Percentiles rank a stretch among this genome's conserved stretches.
Evolutionary conservation across 2,888 invertebrate genomes (phyloP).

Genomic region (Pollenia amentaria): DNA sequence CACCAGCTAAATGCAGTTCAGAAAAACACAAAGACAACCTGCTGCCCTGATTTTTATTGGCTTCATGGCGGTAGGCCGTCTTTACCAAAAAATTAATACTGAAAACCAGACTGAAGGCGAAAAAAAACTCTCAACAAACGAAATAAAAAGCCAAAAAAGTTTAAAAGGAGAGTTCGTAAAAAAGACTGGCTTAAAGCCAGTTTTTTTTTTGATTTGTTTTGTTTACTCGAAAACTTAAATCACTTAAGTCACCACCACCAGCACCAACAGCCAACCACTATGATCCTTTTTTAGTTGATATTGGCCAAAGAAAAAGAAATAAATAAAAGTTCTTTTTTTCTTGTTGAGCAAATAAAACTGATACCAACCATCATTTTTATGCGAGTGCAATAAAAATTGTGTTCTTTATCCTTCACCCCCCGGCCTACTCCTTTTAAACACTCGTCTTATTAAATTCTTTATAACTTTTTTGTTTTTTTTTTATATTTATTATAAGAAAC

Average conservation of each 20-base stretch:
- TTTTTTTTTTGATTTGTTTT: conserved; percentile 43
- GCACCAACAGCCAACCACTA: conserved; percentile 40
- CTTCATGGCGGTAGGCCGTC: conserved; percentile 78
- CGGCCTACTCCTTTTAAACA: conserved; percentile 11
- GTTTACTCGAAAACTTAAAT: conserved; percentile 47
- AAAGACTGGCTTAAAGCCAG: conserved; percentile 63
- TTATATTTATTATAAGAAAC: conserved; percentile 8
- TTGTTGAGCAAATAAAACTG: conserved; percentile 58
- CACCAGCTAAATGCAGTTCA: conserved; percentile 37
- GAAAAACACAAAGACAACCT: conserved; percentile 64
- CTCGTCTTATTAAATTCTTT: background rate
- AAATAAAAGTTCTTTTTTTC: conserved; percentile 23
- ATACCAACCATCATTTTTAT: conserved; percentile 67
- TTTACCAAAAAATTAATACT: conserved; percentile 47
- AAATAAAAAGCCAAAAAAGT: conserved; percentile 51
- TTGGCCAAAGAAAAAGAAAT: conserved; percentile 7
- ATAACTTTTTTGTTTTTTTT: conserved; percentile 11
- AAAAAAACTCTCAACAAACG: conserved; percentile 27
- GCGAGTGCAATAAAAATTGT: conserved; percentile 49
- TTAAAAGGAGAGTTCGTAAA: background rate
- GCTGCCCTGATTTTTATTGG: conserved; percentile 82
- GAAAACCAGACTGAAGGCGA: background rate
- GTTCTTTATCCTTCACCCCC: conserved; percentile 22
- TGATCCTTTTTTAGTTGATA: conserved; percentile 62
- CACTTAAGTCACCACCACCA: conserved; percentile 38